Conservation (phyloP, 2,797 vertebrate genomes). For the Morelia viridis region DNA sequence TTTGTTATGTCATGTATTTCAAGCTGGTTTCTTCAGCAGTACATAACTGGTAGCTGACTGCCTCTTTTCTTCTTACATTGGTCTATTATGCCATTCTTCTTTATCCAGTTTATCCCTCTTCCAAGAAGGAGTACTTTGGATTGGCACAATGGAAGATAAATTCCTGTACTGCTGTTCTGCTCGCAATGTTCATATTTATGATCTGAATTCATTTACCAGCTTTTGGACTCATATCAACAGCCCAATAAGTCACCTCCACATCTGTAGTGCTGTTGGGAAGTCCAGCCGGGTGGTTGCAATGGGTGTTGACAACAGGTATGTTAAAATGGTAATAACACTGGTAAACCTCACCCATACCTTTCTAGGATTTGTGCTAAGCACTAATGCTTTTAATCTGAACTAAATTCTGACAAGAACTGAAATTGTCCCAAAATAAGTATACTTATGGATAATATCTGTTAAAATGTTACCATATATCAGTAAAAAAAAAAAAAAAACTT, state of each 20-base stretch:
- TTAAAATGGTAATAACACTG: conserved; percentile 16
- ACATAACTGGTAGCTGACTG: conserved; percentile 19
- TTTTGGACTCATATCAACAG: conserved; percentile 37
- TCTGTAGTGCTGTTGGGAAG: conserved; percentile 13
- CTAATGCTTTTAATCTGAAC: not conserved
- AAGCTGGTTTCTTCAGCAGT: not conserved
- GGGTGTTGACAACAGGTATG: conserved; percentile 36
- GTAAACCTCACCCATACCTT: not conserved
- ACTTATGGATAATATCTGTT: not conserved
- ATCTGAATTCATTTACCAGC: conserved; percentile 30
- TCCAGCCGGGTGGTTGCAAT: conserved; percentile 9
- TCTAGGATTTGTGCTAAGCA: not conserved
- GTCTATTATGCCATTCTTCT: conserved; percentile 9
- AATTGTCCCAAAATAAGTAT: not conserved
- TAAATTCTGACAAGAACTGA: not conserved
- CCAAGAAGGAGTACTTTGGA: conserved; percentile 22
- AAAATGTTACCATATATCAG: not conserved
- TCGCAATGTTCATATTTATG: conserved; percentile 6
- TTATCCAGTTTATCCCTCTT: conserved; percentile 23
- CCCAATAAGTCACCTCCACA: conserved; percentile 1
- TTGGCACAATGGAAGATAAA: conserved; percentile 36
- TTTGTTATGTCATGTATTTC: conserved; percentile 18
- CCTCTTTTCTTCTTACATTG: conserved; percentile 25
- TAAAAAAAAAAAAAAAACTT: not conserved
- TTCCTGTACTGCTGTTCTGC: conserved; percentile 34